Evolutionary conservation across 2,888 invertebrate genomes (phyloP).

Genomic region (Nebria salina): DNA sequence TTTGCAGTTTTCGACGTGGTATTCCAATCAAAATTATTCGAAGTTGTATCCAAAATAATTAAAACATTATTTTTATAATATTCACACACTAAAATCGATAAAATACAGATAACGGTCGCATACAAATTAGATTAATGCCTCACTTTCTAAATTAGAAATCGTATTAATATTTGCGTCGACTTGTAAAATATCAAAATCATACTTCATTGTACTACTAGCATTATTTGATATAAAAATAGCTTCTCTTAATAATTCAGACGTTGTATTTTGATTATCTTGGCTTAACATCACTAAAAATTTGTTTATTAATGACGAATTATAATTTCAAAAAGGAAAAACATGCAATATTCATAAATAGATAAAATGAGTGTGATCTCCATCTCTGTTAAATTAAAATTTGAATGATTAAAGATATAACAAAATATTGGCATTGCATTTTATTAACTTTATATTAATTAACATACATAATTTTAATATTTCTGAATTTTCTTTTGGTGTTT

Average conservation of each 20-base stretch:
- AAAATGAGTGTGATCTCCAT: no score
- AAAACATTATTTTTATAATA: slow-evolving; percentile 16
- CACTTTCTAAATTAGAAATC: background rate
- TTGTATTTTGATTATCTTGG: background rate
- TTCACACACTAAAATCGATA: slow-evolving; percentile 18
- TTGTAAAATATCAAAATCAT: background rate
- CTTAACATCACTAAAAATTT: background rate
- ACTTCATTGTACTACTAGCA: background rate
- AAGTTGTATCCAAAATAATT: slow-evolving; percentile 22
- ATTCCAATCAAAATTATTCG: slow-evolving; percentile 15
- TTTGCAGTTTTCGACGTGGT: background rate
- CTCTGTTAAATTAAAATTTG: background rate
- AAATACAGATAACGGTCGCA: background rate
- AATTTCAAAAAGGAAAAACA: background rate
- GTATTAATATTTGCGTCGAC: background rate
- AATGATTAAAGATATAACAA: background rate
- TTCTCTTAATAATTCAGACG: background rate
- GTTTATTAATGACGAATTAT: background rate
- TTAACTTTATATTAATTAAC: background rate
- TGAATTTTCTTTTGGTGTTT: background rate
- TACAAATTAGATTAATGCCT: background rate
- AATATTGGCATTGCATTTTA: background rate
- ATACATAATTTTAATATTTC: background rate
- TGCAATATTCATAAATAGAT: background rate
- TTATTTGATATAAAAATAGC: background rate